phyloP scores from a whole-genome alignment of 2,888 invertebrate genomes.

The Melitaea athalia region DNA sequence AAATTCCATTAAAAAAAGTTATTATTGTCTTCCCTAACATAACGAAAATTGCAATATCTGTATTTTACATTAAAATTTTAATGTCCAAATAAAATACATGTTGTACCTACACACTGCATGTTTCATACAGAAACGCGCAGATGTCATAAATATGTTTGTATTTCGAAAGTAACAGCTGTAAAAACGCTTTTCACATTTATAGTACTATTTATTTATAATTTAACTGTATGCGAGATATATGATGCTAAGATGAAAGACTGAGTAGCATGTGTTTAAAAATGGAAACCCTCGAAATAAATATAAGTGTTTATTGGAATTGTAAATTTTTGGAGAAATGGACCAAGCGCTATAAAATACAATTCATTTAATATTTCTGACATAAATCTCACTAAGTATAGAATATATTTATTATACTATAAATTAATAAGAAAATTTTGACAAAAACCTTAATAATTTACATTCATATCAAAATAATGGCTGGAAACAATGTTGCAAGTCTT shows the following conservation, averaged over 20 bases:
- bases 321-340: background rate
- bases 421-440: no score
- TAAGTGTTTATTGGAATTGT: slow-evolving; percentile 5
- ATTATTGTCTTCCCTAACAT: background rate
- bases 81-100: no score
- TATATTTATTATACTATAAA: no score
- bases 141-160: slow-evolving; percentile 2
- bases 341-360: background rate
- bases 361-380: background rate
- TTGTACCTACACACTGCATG: no score
- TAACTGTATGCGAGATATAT: slow-evolving; percentile 19
- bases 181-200: slow-evolving; percentile 14
- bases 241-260: slow-evolving; percentile 31
- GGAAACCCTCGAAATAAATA: slow-evolving; percentile 3
- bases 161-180: slow-evolving; percentile 8
- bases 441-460: no score
- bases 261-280: slow-evolving; percentile 22
- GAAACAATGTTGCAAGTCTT: background rate
- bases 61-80: slow-evolving; percentile 1
- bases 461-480: no score
- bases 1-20: background rate
- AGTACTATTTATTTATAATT: slow-evolving; percentile 18
- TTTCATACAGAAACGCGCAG: no score
- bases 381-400: background rate
- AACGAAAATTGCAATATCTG: background rate